Percentiles rank a stretch among this genome's conserved stretches.
Conservation (phyloP, 2,888 invertebrate species). For the Troides aeacus region DNA sequence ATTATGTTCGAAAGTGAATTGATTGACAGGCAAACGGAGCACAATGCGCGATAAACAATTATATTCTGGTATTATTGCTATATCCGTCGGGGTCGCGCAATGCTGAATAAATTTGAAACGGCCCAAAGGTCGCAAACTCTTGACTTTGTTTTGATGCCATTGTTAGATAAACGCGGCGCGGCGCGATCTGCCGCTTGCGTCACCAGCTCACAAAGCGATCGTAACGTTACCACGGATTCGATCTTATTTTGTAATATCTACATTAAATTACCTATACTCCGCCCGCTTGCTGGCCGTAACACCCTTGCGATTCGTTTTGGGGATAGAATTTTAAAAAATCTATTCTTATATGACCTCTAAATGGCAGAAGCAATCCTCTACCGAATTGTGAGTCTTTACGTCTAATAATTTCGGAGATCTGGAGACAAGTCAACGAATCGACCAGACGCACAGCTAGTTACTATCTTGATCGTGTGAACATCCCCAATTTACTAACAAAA, state of each 20-base stretch:
- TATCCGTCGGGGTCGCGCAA: slow-evolving; percentile 58
- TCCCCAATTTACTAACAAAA: too few relatives aligned
- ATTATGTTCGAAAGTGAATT: slow-evolving; percentile 65
- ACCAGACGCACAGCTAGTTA: too few relatives aligned
- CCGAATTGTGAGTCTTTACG: too few relatives aligned
- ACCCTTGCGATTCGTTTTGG: too few relatives aligned
- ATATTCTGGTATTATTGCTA: slow-evolving; percentile 63
- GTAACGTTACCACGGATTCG: slow-evolving; percentile 19
- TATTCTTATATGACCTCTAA: too few relatives aligned
- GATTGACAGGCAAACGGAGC: slow-evolving; percentile 70
- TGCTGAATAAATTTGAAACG: slow-evolving; percentile 61
- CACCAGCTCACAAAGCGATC: slow-evolving; percentile 35
- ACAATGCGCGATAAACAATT: slow-evolving; percentile 70
- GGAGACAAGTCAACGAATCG: too few relatives aligned
- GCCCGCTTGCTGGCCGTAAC: too few relatives aligned
- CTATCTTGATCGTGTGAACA: too few relatives aligned
- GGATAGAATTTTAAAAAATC: too few relatives aligned
- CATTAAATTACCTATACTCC: too few relatives aligned
- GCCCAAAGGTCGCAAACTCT: slow-evolving; percentile 70
- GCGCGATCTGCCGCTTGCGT: slow-evolving; percentile 51
- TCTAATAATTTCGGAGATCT: too few relatives aligned
- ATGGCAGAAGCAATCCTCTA: too few relatives aligned
- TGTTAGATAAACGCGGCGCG: slow-evolving; percentile 61
- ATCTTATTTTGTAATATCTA: slow-evolving; percentile 11
- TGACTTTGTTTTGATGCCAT: slow-evolving; percentile 72